These are phyloP conservation scores for Neoscelio sp. DNA, from an alignment of 2,888 invertebrate genomes.

Conservation along the genomic window DNA sequence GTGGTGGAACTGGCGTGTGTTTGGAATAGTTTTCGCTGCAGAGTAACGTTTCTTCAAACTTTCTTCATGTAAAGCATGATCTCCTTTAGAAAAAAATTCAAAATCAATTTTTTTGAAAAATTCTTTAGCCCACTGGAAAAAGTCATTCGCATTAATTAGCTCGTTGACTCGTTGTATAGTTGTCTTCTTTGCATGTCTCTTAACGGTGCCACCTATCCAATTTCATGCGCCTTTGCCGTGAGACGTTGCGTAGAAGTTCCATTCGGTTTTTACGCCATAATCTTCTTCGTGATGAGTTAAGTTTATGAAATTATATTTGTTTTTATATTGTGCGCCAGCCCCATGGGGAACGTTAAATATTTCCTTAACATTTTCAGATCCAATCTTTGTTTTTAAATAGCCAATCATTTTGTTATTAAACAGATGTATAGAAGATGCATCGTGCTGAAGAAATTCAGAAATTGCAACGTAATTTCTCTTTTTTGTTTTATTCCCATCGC, in stretches of 20 bases:
- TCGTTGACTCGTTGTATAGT: slow-evolving; percentile 18
- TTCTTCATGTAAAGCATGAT: slow-evolving; percentile 23
- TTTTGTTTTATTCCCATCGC: background rate
- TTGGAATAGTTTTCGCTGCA: slow-evolving; percentile 14
- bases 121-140: slow-evolving; percentile 28
- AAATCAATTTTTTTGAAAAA: slow-evolving; percentile 51
- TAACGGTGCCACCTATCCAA: slow-evolving; percentile 12
- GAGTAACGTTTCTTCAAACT: slow-evolving; percentile 20
- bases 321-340: slow-evolving; percentile 19
- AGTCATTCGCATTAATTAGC: slow-evolving; percentile 30
- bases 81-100: slow-evolving; percentile 25
- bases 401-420: slow-evolving; percentile 13
- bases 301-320: slow-evolving; percentile 47
- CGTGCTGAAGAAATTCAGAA: slow-evolving; percentile 21
- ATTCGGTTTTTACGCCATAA: slow-evolving; percentile 23
- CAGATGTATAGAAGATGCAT: slow-evolving; percentile 20
- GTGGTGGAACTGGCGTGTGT: slow-evolving; percentile 30
- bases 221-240: slow-evolving; percentile 49
- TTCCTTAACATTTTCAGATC: slow-evolving; percentile 14
- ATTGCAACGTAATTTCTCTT: slow-evolving; percentile 21
- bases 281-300: slow-evolving; percentile 34
- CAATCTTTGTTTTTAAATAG: slow-evolving; percentile 27
- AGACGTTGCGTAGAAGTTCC: slow-evolving; percentile 40
- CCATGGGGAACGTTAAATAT: slow-evolving; percentile 41
- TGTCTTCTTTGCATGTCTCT: slow-evolving; percentile 24